These are phyloP conservation scores for Cliona cf. orientalis DNA, from an alignment of 37 sponge, comb jelly and placozoan species.

Conservation along the genomic window DNA sequence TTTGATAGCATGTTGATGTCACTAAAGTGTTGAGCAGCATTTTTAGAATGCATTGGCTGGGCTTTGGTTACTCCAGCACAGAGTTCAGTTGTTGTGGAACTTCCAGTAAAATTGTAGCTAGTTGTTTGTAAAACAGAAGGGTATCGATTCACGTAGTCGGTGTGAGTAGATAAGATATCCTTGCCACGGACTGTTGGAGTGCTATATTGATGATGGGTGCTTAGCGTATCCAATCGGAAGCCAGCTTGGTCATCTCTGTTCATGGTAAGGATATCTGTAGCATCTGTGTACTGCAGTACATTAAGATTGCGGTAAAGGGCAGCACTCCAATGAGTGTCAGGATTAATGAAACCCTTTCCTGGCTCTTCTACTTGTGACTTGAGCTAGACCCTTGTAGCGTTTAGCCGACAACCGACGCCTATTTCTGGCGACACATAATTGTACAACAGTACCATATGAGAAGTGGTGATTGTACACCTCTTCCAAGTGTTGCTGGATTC, in stretches of 20 bases:
- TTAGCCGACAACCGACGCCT: slow-evolving; percentile 10
- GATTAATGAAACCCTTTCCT: slow-evolving; percentile 33
- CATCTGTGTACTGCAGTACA: slow-evolving; percentile 28
- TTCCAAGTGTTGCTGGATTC: slow-evolving; percentile 22
- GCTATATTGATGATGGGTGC: slow-evolving; percentile 9
- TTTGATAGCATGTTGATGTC: slow-evolving; percentile 1
- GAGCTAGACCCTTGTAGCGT: slow-evolving; percentile 16
- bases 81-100: slow-evolving; percentile 12
- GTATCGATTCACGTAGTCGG: slow-evolving; percentile 41
- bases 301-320: slow-evolving; percentile 27
- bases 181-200: slow-evolving; percentile 18
- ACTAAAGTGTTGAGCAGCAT: slow-evolving; percentile 7
- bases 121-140: slow-evolving; percentile 39
- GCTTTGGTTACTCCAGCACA: slow-evolving; percentile 48
- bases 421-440: slow-evolving; percentile 33
- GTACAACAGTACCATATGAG: slow-evolving; percentile 42
- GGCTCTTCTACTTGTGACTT: slow-evolving; percentile 26
- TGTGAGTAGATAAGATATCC: slow-evolving; percentile 10
- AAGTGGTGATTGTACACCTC: neutral
- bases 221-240: slow-evolving; percentile 32
- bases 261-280: slow-evolving; percentile 15
- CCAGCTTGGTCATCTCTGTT: slow-evolving; percentile 45
- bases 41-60: neutral
- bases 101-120: slow-evolving; percentile 38
- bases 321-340: slow-evolving; percentile 42